Conservation (phyloP, 2,113 vertebrate species). For the Taurulus bubalis region DNA sequence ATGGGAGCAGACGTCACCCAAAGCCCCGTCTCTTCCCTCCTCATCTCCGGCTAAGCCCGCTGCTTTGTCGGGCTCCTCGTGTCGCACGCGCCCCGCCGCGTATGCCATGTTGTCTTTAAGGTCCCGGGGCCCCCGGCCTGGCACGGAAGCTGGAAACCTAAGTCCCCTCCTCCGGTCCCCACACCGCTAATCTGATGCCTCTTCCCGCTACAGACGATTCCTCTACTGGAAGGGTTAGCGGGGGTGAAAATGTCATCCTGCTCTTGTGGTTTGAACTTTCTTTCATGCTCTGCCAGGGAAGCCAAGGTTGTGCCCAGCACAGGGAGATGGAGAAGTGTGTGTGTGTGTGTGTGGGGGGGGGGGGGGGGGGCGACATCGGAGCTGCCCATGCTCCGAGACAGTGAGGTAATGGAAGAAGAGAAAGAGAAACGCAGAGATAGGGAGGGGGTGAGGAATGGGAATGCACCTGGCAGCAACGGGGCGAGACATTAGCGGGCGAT, state of each 20-base stretch:
- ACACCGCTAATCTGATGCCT: conserved; percentile 69
- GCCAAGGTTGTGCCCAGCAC: conserved; percentile 36
- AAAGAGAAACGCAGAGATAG: conserved; percentile 28
- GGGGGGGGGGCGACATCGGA: conserved; percentile 36
- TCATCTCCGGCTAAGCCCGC: conserved; percentile 52
- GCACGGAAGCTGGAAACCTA: conserved; percentile 70
- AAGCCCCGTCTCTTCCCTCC: conserved; percentile 58
- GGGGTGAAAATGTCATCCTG: conserved; percentile 71
- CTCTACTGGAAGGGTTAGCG: conserved; percentile 51
- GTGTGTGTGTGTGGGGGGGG: conserved; percentile 23
- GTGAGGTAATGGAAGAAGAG: conserved; percentile 70
- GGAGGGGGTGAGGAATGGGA: not conserved
- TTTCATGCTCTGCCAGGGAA: conserved; percentile 69
- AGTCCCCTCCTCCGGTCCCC: conserved; percentile 40
- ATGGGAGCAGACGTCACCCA: conserved; percentile 60
- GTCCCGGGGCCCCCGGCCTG: conserved; percentile 54
- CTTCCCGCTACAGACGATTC: conserved; percentile 53
- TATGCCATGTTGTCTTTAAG: conserved; percentile 49
- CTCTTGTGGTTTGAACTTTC: conserved; percentile 47
- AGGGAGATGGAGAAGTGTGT: conserved; percentile 37
- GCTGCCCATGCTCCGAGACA: conserved; percentile 51
- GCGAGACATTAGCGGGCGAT: not conserved
- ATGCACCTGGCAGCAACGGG: conserved; percentile 30
- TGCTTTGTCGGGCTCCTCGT: conserved; percentile 56
- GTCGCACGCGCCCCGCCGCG: conserved; percentile 42